Conservation (phyloP, 2,888 invertebrate genomes). For the Thera britannica region DNA sequence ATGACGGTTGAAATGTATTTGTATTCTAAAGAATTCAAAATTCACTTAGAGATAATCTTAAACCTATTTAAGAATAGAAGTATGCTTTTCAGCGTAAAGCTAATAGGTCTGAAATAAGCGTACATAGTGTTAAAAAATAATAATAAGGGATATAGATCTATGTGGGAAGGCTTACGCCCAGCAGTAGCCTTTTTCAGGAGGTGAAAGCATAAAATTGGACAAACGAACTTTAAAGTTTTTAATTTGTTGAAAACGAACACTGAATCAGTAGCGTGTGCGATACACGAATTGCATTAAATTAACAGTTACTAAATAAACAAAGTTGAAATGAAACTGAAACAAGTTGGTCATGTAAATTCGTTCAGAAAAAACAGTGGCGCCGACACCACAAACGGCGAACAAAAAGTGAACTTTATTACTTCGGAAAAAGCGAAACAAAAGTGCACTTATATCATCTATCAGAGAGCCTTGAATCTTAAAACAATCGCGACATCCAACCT, state of each 20-base stretch:
- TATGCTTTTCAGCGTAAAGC: too few relatives aligned
- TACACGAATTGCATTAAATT: neutral
- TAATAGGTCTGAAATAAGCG: too few relatives aligned
- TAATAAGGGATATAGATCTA: too few relatives aligned
- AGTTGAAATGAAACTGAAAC: slow-evolving; percentile 29
- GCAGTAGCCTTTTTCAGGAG: too few relatives aligned
- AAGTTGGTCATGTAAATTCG: slow-evolving; percentile 36
- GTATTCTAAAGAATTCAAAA: too few relatives aligned
- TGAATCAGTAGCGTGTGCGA: neutral
- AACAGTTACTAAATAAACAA: slow-evolving; percentile 10
- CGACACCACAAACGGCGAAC: slow-evolving; percentile 30
- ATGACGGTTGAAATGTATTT: too few relatives aligned
- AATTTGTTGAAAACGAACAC: neutral
- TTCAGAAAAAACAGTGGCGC: slow-evolving; percentile 33
- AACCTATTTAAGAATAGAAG: too few relatives aligned
- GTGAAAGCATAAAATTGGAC: too few relatives aligned
- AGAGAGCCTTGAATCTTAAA: slow-evolving; percentile 52
- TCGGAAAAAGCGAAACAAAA: slow-evolving; percentile 37
- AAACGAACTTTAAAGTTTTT: neutral
- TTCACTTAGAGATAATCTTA: too few relatives aligned
- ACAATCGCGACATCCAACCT: slow-evolving; percentile 59
- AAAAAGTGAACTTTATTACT: slow-evolving; percentile 35
- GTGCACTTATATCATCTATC: slow-evolving; percentile 45
- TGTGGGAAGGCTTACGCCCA: too few relatives aligned
- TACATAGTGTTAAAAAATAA: too few relatives aligned